Percentiles rank a stretch among this genome's conserved stretches.
These are phyloP conservation scores for Herpetotheres cachinnans DNA, from an alignment of 2,113 vertebrate genomes.

Conservation along the genomic window DNA sequence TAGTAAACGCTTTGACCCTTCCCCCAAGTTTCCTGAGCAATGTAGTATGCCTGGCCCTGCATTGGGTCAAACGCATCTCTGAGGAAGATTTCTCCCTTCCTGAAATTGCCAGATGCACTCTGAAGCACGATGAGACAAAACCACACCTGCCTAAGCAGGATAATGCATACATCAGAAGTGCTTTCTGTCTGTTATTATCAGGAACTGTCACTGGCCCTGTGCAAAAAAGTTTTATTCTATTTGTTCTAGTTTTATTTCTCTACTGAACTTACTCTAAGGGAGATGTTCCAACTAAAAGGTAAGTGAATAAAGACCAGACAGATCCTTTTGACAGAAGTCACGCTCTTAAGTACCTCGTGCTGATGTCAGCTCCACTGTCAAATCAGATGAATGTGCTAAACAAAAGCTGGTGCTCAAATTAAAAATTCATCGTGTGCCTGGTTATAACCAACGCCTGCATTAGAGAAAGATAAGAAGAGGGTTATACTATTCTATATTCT, in stretches of 20 bases:
- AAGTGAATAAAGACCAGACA: not conserved
- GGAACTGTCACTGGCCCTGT: not conserved
- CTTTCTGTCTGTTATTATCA: not conserved
- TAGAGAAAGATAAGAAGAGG: not conserved
- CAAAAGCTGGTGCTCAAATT: not conserved
- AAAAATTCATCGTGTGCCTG: not conserved
- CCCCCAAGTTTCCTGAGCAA: not conserved
- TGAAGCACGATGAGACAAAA: not conserved
- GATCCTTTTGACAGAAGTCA: not conserved
- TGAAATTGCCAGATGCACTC: not conserved
- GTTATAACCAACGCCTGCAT: not conserved
- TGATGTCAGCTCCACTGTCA: not conserved
- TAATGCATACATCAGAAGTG: not conserved
- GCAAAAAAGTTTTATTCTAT: not conserved
- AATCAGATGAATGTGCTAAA: not conserved
- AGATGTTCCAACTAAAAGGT: not conserved
- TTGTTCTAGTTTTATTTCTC: not conserved
- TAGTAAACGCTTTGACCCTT: accelerated
- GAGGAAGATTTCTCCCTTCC: not conserved
- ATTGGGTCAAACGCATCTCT: accelerated
- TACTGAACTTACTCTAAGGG: not conserved
- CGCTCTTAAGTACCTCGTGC: not conserved
- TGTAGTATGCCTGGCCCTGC: not conserved
- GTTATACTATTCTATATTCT: not conserved
- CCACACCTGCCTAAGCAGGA: not conserved